Percentiles rank a stretch among this genome's conserved stretches.
Evolutionary conservation across 2,113 vertebrate species (phyloP).

Genomic region (Apodemus sylvaticus): DNA sequence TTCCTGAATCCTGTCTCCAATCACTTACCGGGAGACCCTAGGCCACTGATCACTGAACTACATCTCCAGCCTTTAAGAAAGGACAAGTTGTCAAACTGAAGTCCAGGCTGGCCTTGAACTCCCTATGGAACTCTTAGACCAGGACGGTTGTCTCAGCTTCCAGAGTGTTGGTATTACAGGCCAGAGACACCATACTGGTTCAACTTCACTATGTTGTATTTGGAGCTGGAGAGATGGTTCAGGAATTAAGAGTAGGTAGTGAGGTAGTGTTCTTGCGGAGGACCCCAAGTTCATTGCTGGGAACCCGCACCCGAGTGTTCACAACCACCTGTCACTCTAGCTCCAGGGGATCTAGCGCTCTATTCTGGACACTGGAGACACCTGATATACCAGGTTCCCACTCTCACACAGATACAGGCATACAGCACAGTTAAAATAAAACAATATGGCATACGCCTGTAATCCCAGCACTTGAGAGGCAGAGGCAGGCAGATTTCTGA

Average conservation of each 20-base stretch:
- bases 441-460: no score
- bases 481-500: no score
- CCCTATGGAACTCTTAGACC: background rate
- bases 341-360: background rate
- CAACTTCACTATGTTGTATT: background rate
- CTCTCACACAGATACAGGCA: background rate
- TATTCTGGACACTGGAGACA: background rate
- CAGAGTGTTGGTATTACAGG: background rate
- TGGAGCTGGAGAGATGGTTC: background rate
- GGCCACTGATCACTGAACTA: background rate
- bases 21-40: no score
- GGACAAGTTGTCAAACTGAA: background rate
- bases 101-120: background rate
- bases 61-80: background rate
- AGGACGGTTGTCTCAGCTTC: background rate
- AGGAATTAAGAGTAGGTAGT: background rate
- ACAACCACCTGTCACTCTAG: background rate
- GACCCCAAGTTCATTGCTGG: background rate
- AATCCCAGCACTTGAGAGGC: no score
- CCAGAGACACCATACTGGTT: background rate
- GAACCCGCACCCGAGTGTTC: background rate
- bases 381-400: background rate
- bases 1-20: background rate
- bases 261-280: background rate
- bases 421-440: background rate